Evolutionary conservation across 1,140 invertebrate species (phyloP).

Genomic region (Lepidotrigona ventralis): DNA sequence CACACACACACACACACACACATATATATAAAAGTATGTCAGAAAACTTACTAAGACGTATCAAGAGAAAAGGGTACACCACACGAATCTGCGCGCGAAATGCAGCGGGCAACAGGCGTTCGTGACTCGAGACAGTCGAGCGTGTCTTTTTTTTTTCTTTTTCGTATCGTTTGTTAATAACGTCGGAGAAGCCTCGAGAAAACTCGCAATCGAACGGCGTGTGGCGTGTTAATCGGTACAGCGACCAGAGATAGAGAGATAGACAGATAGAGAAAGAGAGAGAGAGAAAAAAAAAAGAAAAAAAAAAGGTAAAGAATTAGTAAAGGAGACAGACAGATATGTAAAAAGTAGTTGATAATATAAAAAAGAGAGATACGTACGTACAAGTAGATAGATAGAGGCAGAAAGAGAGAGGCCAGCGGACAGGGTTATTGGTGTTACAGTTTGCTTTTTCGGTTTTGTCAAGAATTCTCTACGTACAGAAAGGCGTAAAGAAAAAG

Average conservation of each 20-base stretch:
- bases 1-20: background rate
- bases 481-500: slow-evolving; percentile 43
- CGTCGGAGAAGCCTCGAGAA: background rate
- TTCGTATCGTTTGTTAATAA: background rate
- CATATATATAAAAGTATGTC: background rate
- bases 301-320: slow-evolving; percentile 26
- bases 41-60: slow-evolving; percentile 15
- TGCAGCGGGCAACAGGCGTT: slow-evolving; percentile 16
- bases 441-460: background rate
- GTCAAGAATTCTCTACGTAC: slow-evolving; percentile 37
- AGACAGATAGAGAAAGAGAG: background rate
- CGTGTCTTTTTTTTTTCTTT: background rate
- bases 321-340: slow-evolving; percentile 39
- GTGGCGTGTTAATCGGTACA: slow-evolving; percentile 17
- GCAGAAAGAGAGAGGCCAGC: slow-evolving; percentile 68
- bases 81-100: slow-evolving; percentile 8
- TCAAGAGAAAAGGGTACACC: slow-evolving; percentile 6
- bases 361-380: slow-evolving; percentile 77
- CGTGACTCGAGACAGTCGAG: background rate
- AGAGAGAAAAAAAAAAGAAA: background rate
- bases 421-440: slow-evolving; percentile 52
- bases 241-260: background rate
- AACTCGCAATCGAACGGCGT: background rate
- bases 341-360: slow-evolving; percentile 63
- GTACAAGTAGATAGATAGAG: slow-evolving; percentile 66